These are phyloP conservation scores for Proteles cristata DNA, from an alignment of 2,113 vertebrate genomes.

Conservation along the genomic window DNA sequence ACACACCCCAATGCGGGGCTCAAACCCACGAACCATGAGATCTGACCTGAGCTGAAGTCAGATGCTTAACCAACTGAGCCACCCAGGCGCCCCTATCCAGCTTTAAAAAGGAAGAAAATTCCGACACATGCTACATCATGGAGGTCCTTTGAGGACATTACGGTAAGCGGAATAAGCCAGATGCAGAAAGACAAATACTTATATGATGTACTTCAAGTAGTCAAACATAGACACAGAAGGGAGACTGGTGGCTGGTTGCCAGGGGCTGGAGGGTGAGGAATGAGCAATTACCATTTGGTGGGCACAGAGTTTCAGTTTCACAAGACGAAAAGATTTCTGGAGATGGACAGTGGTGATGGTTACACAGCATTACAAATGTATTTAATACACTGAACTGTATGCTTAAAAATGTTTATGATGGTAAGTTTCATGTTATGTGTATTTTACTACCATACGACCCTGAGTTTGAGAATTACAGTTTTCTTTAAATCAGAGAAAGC, in stretches of 20 bases:
- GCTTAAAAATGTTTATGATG: neutral
- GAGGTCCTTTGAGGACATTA: neutral
- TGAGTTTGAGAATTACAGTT: neutral
- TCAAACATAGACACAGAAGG: neutral
- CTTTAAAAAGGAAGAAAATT: neutral
- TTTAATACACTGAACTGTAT: neutral
- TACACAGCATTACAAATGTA: neutral
- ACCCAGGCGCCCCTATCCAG: neutral
- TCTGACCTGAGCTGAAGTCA: no score
- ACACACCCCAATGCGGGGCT: no score
- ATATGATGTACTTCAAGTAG: neutral
- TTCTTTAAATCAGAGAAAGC: neutral
- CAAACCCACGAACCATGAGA: no score
- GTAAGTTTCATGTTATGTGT: neutral
- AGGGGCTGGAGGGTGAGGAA: neutral
- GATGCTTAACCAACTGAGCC: no score
- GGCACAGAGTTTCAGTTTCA: neutral
- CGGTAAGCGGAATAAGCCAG: neutral
- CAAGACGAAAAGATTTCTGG: neutral
- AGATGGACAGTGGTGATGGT: neutral
- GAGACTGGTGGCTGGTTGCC: neutral
- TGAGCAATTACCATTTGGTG: neutral
- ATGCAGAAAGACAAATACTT: neutral
- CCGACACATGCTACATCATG: neutral
- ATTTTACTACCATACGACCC: neutral